Percentiles rank a stretch among this genome's conserved stretches.
These are phyloP conservation scores for Intoshia linei DNA, from an alignment of 1,140 invertebrate species.

Conservation along the genomic window DNA sequence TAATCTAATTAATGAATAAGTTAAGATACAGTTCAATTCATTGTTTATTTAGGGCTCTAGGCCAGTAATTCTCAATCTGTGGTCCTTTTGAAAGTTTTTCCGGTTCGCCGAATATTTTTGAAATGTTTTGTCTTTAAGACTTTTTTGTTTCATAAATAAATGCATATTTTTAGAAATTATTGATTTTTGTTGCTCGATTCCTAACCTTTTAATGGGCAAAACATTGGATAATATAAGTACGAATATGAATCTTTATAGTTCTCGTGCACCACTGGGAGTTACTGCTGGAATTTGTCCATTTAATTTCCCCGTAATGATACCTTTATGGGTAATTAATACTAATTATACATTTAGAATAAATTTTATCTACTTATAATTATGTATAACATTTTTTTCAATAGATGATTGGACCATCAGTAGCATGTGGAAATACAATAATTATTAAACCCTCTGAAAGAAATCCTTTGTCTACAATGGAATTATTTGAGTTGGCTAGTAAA, in stretches of 20 bases:
- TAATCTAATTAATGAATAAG: too few relatives aligned
- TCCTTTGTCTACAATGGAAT: slow-evolving; percentile 67
- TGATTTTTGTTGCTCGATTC: slow-evolving; percentile 68
- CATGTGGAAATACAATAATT: slow-evolving; percentile 44
- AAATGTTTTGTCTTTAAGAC: neutral
- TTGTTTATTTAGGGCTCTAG: too few relatives aligned
- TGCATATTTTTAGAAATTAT: slow-evolving; percentile 36
- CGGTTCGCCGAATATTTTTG: neutral
- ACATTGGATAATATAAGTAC: slow-evolving; percentile 54
- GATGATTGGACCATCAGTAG: slow-evolving; percentile 69
- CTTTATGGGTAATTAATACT: slow-evolving; percentile 40
- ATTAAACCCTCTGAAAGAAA: slow-evolving; percentile 73
- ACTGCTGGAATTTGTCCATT: slow-evolving; percentile 45
- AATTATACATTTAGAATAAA: neutral
- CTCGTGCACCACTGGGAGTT: slow-evolving; percentile 54
- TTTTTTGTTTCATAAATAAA: neutral
- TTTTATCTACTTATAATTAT: neutral
- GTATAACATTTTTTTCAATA: slow-evolving; percentile 7
- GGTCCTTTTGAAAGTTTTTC: too few relatives aligned
- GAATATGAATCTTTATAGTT: slow-evolving; percentile 38
- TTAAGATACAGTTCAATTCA: too few relatives aligned
- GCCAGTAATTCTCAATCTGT: too few relatives aligned
- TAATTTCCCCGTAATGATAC: slow-evolving; percentile 91
- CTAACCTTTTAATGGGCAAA: slow-evolving; percentile 59
- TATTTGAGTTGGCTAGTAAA: slow-evolving; percentile 51